Conservation (phyloP, 2,797 vertebrate genomes). For the Scolopax bukidnonensis region DNA sequence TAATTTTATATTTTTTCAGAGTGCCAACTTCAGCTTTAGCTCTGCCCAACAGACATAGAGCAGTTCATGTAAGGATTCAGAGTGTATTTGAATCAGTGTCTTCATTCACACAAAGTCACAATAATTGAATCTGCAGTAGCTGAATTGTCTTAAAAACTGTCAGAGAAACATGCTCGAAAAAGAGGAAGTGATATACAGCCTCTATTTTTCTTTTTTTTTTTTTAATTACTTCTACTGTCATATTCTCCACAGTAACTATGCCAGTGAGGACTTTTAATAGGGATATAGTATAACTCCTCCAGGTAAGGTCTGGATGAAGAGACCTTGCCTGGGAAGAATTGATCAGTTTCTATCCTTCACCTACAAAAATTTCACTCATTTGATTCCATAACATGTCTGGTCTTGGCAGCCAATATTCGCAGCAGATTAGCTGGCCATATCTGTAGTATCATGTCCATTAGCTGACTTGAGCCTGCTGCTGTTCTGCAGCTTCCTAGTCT, state of each 20-base stretch:
- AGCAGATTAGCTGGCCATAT: not conserved
- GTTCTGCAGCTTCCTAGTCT: not conserved
- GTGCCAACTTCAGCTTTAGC: not conserved
- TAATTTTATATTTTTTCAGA: not conserved
- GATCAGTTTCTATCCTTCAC: not conserved
- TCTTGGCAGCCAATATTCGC: not conserved
- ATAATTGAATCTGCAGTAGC: not conserved
- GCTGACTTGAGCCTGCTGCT: not conserved
- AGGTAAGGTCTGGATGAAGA: not conserved
- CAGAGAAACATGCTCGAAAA: not conserved
- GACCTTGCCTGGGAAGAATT: accelerated
- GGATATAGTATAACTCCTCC: not conserved
- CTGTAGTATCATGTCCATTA: not conserved
- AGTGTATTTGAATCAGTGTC: not conserved
- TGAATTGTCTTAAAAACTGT: not conserved
- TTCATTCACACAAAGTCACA: not conserved
- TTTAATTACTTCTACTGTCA: not conserved
- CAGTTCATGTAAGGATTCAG: not conserved
- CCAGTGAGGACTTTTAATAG: not conserved
- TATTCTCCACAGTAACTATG: not conserved
- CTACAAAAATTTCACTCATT: not conserved
- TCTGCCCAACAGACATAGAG: not conserved
- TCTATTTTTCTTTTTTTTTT: not conserved
- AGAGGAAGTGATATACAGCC: not conserved
- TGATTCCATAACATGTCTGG: not conserved